Evolutionary conservation across 2,797 vertebrate genomes (phyloP).

Genomic region (Onychomys arenicola): DNA sequence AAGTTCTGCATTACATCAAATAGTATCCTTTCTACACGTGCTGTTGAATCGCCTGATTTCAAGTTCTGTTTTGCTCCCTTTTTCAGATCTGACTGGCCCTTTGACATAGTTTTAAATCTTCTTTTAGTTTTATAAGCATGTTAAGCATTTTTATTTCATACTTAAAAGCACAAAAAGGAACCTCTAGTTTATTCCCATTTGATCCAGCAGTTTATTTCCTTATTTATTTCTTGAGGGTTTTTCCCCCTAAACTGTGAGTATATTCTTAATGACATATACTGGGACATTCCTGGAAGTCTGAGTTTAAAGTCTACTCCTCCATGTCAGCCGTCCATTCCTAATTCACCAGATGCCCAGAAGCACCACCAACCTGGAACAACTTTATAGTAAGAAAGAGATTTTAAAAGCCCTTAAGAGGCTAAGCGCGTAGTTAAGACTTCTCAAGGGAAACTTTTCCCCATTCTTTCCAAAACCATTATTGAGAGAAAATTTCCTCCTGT

Average conservation of each 20-base stretch:
- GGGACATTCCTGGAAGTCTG: not conserved
- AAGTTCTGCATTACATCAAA: not conserved
- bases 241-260: not conserved
- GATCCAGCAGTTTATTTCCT: constrained; percentile 32
- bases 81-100: constrained; percentile 16
- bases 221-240: not conserved
- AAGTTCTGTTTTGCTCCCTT: constrained; percentile 11
- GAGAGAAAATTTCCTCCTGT: not conserved
- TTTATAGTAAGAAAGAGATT: constrained; percentile 33
- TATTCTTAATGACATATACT: not conserved
- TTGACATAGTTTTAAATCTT: constrained; percentile 12
- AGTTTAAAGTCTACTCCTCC: not conserved
- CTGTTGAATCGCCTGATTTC: not conserved
- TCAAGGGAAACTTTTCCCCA: not conserved
- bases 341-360: not conserved
- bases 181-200: not conserved
- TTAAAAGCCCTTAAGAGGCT: not conserved
- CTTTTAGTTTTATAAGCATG: constrained; percentile 13
- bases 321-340: not conserved
- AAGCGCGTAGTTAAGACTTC: not conserved
- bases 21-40: not conserved
- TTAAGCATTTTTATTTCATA: constrained; percentile 19
- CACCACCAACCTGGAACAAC: not conserved
- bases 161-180: not conserved
- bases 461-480: constrained; percentile 28